Conservation (phyloP, 2,888 invertebrate genomes). For the Stegophylla sp. region DNA sequence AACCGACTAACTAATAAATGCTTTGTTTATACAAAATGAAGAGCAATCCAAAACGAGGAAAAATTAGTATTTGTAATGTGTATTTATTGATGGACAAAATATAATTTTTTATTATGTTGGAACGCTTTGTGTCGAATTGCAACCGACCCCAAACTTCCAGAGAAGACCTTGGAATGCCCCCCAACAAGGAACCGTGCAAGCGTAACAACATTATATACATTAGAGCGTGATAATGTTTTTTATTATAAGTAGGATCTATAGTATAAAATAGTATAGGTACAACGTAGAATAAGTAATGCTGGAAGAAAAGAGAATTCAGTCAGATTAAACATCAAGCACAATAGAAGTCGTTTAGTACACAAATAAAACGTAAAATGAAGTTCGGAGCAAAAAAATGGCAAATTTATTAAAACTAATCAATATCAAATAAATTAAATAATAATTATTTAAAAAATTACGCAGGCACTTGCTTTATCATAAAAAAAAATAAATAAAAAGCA, state of each 20-base stretch:
- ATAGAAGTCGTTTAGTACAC: constrained; percentile 17
- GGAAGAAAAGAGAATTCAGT: constrained; percentile 28
- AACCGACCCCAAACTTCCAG: constrained; percentile 35
- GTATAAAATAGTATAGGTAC: background rate
- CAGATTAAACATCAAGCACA: constrained; percentile 49
- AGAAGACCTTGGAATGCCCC: constrained; percentile 52
- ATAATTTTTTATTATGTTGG: constrained; percentile 11
- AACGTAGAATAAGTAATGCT: background rate
- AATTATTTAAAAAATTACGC: too few relatives aligned
- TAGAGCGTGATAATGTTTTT: constrained; percentile 37
- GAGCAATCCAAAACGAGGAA: background rate
- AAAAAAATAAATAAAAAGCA: too few relatives aligned
- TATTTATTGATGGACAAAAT: background rate
- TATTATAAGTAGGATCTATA: constrained; percentile 23
- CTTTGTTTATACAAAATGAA: background rate
- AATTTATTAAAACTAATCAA: too few relatives aligned
- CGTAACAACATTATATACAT: constrained; percentile 46
- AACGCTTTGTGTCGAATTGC: constrained; percentile 16
- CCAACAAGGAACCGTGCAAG: constrained; percentile 41
- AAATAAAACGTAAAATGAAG: background rate
- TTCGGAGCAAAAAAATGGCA: background rate
- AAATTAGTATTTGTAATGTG: background rate
- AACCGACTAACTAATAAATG: too few relatives aligned
- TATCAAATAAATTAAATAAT: too few relatives aligned
- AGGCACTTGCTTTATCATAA: too few relatives aligned